Conservation (phyloP, 2,113 vertebrate species). For the Meles meles region DNA sequence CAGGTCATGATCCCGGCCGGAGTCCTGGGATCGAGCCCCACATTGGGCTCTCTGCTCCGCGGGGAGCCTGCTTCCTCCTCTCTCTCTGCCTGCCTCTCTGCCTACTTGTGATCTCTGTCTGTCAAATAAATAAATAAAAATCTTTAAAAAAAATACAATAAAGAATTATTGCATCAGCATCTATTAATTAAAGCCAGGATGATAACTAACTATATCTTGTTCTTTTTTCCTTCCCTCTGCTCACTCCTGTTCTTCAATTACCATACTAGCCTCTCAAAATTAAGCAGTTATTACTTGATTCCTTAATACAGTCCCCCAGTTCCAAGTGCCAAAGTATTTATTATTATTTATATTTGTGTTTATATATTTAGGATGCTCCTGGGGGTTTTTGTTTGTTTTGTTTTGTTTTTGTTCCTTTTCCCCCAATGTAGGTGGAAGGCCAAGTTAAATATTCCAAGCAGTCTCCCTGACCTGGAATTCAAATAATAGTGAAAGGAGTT, state of each 20-base stretch:
- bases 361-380: neutral
- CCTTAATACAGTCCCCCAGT: neutral
- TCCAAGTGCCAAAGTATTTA: neutral
- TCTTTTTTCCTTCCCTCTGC: neutral
- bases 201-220: neutral
- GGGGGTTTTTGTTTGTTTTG: neutral
- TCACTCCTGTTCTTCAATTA: neutral
- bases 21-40: too few relatives aligned
- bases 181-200: neutral
- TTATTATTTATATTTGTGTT: neutral
- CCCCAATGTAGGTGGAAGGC: neutral
- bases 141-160: too few relatives aligned
- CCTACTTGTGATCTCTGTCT: too few relatives aligned
- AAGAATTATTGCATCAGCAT: neutral
- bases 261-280: neutral
- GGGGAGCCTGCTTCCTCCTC: too few relatives aligned
- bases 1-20: too few relatives aligned
- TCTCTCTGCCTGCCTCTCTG: too few relatives aligned
- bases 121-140: too few relatives aligned
- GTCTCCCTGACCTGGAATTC: neutral
- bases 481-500: neutral
- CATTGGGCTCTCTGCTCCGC: too few relatives aligned
- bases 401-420: too few relatives aligned
- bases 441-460: neutral
- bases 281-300: neutral